phyloP scores from a whole-genome alignment of 2,888 invertebrate genomes.

The Aporophyla nigra region DNA sequence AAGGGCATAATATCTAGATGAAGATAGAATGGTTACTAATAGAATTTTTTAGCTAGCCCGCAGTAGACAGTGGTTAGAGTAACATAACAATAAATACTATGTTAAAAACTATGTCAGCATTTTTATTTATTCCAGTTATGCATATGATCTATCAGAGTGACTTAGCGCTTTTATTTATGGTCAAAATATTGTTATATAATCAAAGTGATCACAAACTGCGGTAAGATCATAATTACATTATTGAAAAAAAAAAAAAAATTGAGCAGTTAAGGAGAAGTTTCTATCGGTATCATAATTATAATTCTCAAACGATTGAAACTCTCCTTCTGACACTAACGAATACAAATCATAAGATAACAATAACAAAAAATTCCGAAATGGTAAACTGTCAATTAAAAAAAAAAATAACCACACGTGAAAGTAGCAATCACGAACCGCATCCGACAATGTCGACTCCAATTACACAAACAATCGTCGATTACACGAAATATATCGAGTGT shows the following conservation, averaged over 20 bases:
- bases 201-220: neutral
- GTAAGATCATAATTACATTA: neutral
- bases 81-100: neutral
- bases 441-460: slow-evolving; percentile 43
- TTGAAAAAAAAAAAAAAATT: neutral
- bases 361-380: neutral
- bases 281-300: neutral
- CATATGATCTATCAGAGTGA: slow-evolving; percentile 21
- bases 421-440: slow-evolving; percentile 52
- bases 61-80: neutral
- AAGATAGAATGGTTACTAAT: neutral
- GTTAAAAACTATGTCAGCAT: neutral
- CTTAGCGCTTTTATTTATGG: slow-evolving; percentile 7
- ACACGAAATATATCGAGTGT: slow-evolving; percentile 66
- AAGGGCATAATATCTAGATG: neutral
- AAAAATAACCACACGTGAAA: slow-evolving; percentile 46
- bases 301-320: neutral
- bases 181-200: neutral
- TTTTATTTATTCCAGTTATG: neutral
- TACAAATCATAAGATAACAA: neutral
- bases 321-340: neutral
- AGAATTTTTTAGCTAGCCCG: neutral
- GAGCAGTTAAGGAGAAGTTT: neutral
- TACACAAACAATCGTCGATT: slow-evolving; percentile 61
- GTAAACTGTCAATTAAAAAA: neutral